Base-by-base conservation (phyloP, 2,888 invertebrate species). In the Phaedon cochleariae region DNA sequence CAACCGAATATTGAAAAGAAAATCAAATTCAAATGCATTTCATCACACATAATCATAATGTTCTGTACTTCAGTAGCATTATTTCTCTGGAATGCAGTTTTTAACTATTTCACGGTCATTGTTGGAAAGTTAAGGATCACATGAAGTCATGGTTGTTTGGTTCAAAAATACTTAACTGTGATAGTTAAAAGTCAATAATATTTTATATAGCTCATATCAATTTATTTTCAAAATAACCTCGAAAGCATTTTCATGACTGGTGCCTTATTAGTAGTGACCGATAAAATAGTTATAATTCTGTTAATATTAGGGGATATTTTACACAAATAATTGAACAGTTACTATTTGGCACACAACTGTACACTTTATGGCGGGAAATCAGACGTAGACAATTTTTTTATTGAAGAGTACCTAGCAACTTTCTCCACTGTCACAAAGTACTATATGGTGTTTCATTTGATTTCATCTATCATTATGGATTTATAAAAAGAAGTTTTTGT, bases 331-430 rank as follows among this genome's bases (percentile, higher is more conserved):
- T 61, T 54, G 34, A 61, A 54, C 68, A 71, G 64, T 70, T 52
- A n/a, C n/a, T n/a, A n/a, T n/a, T 72, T 73, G 72, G 72, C 73
- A 64, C 49, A 65, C 45, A 59, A 73, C 71, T 68, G 68, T 68
- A 68, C 71, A 74, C 70, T 73, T 70, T 68, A 73, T 73, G 73
- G 70, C 31, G 12, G 21, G n/a, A 49, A 29, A 29, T 41, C 29
- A 18, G 26, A 59, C 31, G 48, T 41, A 18, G 49, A 45, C 17
- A 45, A 20, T 59, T n/a, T 29, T 31, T 6, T 49, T 34, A 59
- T 59, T n/a, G n/a, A n/a, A n/a, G n/a, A n/a, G n/a, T n/a, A n/a
- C n/a, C n/a, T n/a, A n/a, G n/a, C n/a, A n/a, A n/a, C n/a, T n/a
- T 29, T 59, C 20, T 59, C 37, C 49, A 49, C 46, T 45, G 45